These are phyloP conservation scores for Remorina albescens DNA, from an alignment of 2,797 vertebrate species.

Conservation along the genomic window DNA sequence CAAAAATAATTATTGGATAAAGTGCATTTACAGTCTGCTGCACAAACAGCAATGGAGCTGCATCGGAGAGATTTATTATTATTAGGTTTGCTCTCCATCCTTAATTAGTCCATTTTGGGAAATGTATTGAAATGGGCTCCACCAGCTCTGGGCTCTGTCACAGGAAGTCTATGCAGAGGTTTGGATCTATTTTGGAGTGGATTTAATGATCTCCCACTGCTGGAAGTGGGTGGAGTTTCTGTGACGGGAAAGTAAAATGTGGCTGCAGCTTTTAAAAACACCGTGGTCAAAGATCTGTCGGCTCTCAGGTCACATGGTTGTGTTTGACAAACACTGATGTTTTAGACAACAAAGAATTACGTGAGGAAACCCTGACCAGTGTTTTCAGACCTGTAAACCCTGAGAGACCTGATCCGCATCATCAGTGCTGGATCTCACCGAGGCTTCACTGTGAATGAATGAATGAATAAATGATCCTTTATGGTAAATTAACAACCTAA, in stretches of 20 bases:
- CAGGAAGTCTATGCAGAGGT: background rate
- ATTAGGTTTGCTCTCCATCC: conserved; percentile 18
- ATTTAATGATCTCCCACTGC: conserved; percentile 30
- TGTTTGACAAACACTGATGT: too few relatives aligned
- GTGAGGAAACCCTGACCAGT: too few relatives aligned
- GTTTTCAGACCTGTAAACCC: too few relatives aligned
- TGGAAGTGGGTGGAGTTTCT: conserved; percentile 35
- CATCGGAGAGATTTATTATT: conserved; percentile 1
- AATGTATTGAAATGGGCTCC: background rate
- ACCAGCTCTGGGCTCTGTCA: conserved; percentile 8
- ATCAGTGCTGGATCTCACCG: too few relatives aligned
- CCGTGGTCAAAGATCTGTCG: background rate
- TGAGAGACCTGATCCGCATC: too few relatives aligned
- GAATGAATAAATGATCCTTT: too few relatives aligned
- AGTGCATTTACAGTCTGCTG: conserved; percentile 21
- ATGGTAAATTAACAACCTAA: too few relatives aligned
- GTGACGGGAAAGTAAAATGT: background rate
- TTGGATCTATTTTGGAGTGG: conserved; percentile 16
- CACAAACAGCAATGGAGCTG: background rate
- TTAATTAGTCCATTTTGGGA: conserved; percentile 26
- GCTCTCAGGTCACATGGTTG: background rate
- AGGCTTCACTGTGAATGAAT: too few relatives aligned
- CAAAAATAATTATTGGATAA: conserved; percentile 10
- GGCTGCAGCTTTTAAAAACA: too few relatives aligned
- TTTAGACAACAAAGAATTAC: too few relatives aligned